Conservation (phyloP, 1,140 invertebrate genomes). For the Pararge aegeria region DNA sequence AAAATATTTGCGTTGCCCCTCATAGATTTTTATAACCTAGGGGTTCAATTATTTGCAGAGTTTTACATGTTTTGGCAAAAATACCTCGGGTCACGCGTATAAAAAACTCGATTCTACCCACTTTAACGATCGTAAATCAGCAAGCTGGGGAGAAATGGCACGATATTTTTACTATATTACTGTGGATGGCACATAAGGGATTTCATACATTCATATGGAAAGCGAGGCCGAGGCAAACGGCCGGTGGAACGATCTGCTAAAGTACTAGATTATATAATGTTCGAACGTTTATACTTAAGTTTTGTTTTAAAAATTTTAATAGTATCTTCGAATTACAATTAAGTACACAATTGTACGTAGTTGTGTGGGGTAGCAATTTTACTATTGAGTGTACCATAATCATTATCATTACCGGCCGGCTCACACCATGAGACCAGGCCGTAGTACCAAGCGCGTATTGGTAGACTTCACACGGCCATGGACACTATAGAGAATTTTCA, state of each 20-base stretch:
- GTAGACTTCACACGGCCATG: too few species aligned
- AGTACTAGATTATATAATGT: slow-evolving; percentile 24
- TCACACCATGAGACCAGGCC: too few species aligned
- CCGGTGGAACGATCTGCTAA: slow-evolving; percentile 27
- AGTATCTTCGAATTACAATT: not conserved
- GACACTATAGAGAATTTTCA: too few species aligned
- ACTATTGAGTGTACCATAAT: too few species aligned
- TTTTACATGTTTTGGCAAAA: slow-evolving; percentile 17
- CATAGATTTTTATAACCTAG: slow-evolving; percentile 2
- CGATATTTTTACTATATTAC: slow-evolving; percentile 49
- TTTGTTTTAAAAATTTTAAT: not conserved
- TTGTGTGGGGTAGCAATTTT: too few species aligned
- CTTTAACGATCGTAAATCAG: slow-evolving; percentile 36
- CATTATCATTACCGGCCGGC: too few species aligned
- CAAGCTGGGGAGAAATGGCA: slow-evolving; percentile 31
- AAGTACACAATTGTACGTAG: too few species aligned
- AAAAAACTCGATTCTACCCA: slow-evolving; percentile 34
- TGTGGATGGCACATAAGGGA: slow-evolving; percentile 44
- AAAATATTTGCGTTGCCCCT: too few species aligned
- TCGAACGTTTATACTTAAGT: slow-evolving; percentile 9
- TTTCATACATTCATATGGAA: slow-evolving; percentile 50
- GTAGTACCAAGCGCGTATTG: too few species aligned
- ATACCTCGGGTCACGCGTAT: slow-evolving; percentile 22
- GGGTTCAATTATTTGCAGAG: slow-evolving; percentile 8
- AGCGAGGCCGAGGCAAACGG: slow-evolving; percentile 26